Conservation (phyloP, 2,113 vertebrate species). For the Plectropomus leopardus region DNA sequence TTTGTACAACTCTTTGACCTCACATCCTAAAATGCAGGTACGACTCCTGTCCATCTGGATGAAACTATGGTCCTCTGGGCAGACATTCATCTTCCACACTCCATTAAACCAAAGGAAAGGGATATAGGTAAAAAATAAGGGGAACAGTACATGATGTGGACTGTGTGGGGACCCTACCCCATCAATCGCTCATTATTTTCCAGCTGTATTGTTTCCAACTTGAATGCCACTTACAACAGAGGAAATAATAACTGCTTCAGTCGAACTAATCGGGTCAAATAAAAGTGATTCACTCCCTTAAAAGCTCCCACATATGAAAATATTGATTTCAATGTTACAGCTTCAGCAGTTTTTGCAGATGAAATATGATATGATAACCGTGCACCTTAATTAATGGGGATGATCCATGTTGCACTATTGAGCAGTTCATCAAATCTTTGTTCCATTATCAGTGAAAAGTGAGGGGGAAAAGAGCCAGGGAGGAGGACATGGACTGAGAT, state of each 20-base stretch:
- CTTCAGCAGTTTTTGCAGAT: neutral
- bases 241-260: too few species aligned
- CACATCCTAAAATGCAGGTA: slow-evolving; percentile 53
- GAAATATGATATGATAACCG: neutral
- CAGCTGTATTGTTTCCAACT: neutral
- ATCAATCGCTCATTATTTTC: neutral
- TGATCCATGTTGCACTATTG: neutral
- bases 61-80: slow-evolving; percentile 27
- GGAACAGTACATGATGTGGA: neutral
- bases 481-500: slow-evolving; percentile 13
- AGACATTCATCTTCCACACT: slow-evolving; percentile 28
- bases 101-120: slow-evolving; percentile 43
- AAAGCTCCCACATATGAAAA: neutral
- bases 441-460: neutral
- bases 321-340: neutral
- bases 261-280: neutral
- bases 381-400: neutral
- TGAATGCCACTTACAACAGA: neutral
- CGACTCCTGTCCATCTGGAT: slow-evolving; percentile 37
- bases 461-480: neutral
- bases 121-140: neutral
- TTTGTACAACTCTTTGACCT: slow-evolving; percentile 41
- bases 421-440: neutral
- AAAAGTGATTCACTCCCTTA: neutral
- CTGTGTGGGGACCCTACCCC: neutral